Evolutionary conservation across 1,140 invertebrate species (phyloP), one percentile per base, ranked within the genome.

Genomic region (Drosophila lacteicornis): DNA sequence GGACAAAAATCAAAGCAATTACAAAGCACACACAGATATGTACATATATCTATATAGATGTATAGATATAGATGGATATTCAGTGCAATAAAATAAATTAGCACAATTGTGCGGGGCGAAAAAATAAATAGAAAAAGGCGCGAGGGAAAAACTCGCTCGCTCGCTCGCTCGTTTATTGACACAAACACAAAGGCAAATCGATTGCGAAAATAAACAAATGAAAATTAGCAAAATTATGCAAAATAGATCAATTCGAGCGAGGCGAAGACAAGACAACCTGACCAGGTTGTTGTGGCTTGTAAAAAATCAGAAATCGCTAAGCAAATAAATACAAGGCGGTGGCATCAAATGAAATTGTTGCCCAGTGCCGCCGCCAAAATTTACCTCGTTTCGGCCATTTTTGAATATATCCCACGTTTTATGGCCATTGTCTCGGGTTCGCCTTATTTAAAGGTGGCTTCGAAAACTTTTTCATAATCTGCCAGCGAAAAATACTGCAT

Each of bases 181-280:
- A 85, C 82, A 85, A 85, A 85, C 79, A 85, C 82, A 81, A 86
- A 36, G 49, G 55, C 55, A 75, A 73, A 83, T 83, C 84, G 78
- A 83, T 88, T 83, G 78, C 65, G 65, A 67, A 88, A 88, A 88
- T 88, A 88, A 88, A 88, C 84, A 88, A 56, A 56, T 60, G 59
- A 49, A 88, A 88, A 88, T 88, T 88, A 88, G 84, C 84, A 69
- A 88, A 88, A 84, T 88, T 88, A 88, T 88, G 84, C 85, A 84
- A 90, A 88, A 81, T 87, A 75, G 65, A 55, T 47, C 19, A 40
- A 79, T 61, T 30, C n/a, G 46, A 12, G 53, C 36, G 40, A 36
- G 22, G 22, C 22, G 22, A 25, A 49, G 55, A 59, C 60, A 6
- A 13, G 53, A 36, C 53, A 62, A 62, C 47, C 58, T 57, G 71